Conservation (phyloP, 1,140 invertebrate species). For the Phymorhynchus buccinoides region DNA sequence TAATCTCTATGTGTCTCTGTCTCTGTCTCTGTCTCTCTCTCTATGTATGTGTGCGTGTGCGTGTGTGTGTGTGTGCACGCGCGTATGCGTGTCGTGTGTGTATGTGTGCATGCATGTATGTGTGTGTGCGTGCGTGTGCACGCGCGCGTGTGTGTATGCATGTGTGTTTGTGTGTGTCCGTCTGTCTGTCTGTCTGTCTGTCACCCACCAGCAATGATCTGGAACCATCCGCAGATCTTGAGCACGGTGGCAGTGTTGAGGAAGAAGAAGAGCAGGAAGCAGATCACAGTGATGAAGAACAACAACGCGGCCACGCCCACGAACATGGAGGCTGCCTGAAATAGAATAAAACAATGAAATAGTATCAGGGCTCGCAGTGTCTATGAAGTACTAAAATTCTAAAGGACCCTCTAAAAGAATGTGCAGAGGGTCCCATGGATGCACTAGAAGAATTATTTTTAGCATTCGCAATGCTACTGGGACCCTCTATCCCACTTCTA, state of each 20-base stretch:
- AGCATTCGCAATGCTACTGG: too few species aligned
- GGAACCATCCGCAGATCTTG: slow-evolving; percentile 88
- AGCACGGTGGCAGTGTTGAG: slow-evolving; percentile 95
- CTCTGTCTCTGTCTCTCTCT: background rate
- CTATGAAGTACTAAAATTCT: too few species aligned
- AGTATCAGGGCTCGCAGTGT: background rate
- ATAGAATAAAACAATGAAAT: slow-evolving; percentile 73
- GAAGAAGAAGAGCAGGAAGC: slow-evolving; percentile 92
- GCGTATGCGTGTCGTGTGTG: slow-evolving; percentile 9
- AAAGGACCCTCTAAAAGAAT: too few species aligned
- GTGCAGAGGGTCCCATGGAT: too few species aligned
- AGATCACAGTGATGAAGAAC: slow-evolving; percentile 85
- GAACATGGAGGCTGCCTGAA: slow-evolving; percentile 86
- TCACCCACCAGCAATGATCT: slow-evolving; percentile 89
- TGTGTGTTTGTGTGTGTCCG: slow-evolving; percentile 39
- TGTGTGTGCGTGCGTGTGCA: slow-evolving; percentile 37
- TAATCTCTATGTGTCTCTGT: too few species aligned
- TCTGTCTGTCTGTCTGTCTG: slow-evolving; percentile 22
- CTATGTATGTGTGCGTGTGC: slow-evolving; percentile 21
- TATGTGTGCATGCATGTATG: slow-evolving; percentile 19
- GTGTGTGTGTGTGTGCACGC: slow-evolving; percentile 33
- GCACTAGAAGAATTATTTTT: too few species aligned
- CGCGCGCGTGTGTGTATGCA: slow-evolving; percentile 32
- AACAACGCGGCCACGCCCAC: slow-evolving; percentile 89
- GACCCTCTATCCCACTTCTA: too few species aligned